Conservation (phyloP, 2,888 invertebrate genomes). For the Idaea dimidiata region DNA sequence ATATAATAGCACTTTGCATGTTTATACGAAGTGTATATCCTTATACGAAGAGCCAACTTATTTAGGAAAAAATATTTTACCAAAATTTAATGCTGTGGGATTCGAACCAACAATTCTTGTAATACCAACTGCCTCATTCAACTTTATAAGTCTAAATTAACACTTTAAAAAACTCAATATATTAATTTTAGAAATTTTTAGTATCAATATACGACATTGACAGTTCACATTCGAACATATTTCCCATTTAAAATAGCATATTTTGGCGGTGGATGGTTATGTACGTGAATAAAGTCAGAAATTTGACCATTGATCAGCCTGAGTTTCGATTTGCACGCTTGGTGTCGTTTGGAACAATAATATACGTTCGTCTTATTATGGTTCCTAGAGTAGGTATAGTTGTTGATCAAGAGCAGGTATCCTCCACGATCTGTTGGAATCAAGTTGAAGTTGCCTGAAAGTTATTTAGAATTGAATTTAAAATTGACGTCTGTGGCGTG, state of each 20-base stretch:
- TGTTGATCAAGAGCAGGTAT: conserved; percentile 27
- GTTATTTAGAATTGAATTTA: background rate
- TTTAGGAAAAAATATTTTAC: no score
- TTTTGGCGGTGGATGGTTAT: conserved; percentile 29
- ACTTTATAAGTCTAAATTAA: no score
- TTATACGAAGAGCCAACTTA: no score
- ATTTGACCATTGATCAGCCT: conserved; percentile 18
- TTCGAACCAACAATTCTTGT: no score
- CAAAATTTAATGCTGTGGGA: no score
- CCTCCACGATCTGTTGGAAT: conserved; percentile 29
- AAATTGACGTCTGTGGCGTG: no score
- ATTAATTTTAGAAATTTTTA: no score
- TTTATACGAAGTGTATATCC: no score
- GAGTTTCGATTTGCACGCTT: conserved; percentile 19
- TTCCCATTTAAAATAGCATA: conserved; percentile 22
- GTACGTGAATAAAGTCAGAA: conserved; percentile 8
- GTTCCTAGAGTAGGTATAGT: conserved; percentile 31
- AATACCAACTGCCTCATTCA: no score
- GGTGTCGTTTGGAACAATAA: conserved; percentile 27
- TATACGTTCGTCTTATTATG: conserved; percentile 18
- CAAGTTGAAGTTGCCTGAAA: conserved; percentile 11
- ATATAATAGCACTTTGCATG: no score
- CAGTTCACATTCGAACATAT: conserved; percentile 24
- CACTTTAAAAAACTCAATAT: no score
- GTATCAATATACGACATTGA: background rate